These are phyloP conservation scores for Alectoris magna DNA, from an alignment of 2,797 vertebrate genomes.

Conservation along the genomic window DNA sequence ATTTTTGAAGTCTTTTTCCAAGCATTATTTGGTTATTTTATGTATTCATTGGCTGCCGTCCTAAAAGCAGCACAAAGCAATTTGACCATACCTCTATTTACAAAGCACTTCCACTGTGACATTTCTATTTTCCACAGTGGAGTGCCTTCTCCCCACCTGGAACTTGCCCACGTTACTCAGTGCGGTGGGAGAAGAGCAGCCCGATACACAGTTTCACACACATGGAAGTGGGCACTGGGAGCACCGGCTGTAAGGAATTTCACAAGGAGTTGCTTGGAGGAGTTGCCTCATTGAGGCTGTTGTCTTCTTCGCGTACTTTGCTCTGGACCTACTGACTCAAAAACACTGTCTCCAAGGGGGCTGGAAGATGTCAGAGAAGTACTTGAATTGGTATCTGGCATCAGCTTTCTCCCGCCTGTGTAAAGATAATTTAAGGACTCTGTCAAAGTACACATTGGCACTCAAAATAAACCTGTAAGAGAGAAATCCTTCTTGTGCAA, in stretches of 20 bases:
- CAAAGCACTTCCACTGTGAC: neutral
- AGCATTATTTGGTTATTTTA: neutral
- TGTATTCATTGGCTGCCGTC: neutral
- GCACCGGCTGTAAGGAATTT: neutral
- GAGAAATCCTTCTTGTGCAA: neutral
- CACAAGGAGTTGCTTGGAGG: neutral
- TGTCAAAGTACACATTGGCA: neutral
- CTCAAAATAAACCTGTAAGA: neutral
- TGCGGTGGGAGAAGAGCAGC: neutral
- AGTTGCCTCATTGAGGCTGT: neutral
- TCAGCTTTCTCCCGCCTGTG: neutral
- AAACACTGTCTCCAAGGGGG: neutral
- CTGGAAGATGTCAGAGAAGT: neutral
- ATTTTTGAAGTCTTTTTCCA: neutral
- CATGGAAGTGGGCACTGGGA: neutral
- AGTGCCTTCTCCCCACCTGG: neutral
- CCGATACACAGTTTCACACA: rapidly evolving
- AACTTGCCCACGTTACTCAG: neutral
- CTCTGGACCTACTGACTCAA: neutral
- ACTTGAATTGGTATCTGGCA: neutral
- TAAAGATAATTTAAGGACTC: neutral
- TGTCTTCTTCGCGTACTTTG: neutral
- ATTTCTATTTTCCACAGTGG: neutral
- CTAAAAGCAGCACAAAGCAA: neutral
- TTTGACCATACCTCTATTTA: neutral